These are phyloP conservation scores for Mormyrops boulengeri DNA, from an alignment of 2,797 vertebrate genomes.

Conservation along the genomic window DNA sequence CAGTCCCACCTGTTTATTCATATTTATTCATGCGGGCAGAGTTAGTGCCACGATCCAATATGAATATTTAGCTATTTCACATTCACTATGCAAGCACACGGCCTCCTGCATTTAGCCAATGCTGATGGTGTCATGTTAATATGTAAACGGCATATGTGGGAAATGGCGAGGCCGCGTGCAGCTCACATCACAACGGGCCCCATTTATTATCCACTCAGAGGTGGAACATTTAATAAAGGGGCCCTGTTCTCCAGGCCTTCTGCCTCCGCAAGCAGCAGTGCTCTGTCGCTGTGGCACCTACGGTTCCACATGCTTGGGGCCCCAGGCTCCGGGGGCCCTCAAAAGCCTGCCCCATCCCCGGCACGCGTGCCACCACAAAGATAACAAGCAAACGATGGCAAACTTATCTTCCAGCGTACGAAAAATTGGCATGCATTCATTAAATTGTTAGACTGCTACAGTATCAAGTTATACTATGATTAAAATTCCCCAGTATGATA, in stretches of 20 bases:
- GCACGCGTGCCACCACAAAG: not conserved
- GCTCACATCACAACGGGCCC: conserved; percentile 32
- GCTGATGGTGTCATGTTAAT: conserved; percentile 1
- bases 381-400: not conserved
- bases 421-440: too few species aligned
- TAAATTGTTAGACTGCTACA: not conserved
- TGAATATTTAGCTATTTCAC: conserved; percentile 31
- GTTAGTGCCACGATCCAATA: conserved; percentile 17
- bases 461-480: not conserved
- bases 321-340: not conserved
- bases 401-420: not conserved
- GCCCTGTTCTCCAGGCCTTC: conserved; percentile 42
- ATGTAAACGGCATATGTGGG: conserved; percentile 22
- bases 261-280: conserved; percentile 37
- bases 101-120: conserved; percentile 28
- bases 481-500: not conserved
- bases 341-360: not conserved
- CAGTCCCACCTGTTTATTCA: not conserved
- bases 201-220: conserved; percentile 40
- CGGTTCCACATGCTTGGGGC: conserved; percentile 23
- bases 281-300: conserved; percentile 4
- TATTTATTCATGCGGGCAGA: conserved; percentile 33
- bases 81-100: conserved; percentile 26
- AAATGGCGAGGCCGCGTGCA: conserved; percentile 27
- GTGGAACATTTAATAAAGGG: conserved; percentile 36